Evolutionary conservation across 64 coral and sea anemone genomes (phyloP).

Genomic region (Actinia equina): DNA sequence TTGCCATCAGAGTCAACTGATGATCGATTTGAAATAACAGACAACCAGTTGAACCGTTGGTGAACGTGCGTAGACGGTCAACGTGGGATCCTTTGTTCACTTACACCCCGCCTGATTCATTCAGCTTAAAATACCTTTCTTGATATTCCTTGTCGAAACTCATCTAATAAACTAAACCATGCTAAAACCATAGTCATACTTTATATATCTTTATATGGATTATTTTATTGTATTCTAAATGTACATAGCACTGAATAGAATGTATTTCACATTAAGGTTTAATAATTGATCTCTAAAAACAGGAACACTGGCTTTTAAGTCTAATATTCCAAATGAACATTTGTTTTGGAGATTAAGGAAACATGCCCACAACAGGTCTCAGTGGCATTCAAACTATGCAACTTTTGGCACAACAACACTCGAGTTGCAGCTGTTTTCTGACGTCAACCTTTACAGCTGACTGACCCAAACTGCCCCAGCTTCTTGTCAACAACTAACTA

Average conservation of each 20-base stretch:
- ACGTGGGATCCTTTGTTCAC: not conserved
- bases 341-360: not conserved
- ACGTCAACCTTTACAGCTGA: not conserved
- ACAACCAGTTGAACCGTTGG: not conserved
- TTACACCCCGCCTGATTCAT: not conserved
- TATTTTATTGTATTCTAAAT: too few relatives aligned
- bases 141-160: not conserved
- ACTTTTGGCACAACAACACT: constrained; percentile 8
- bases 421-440: constrained; percentile 6
- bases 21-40: not conserved
- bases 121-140: not conserved
- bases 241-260: too few relatives aligned
- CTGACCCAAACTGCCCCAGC: not conserved
- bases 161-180: not conserved
- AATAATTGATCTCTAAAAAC: not conserved
- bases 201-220: too few relatives aligned
- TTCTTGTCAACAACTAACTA: not conserved
- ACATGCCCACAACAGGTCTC: not conserved
- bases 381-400: not conserved
- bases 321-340: not conserved
- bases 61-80: not conserved
- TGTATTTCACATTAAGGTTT: too few relatives aligned
- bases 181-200: not conserved
- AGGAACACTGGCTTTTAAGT: not conserved
- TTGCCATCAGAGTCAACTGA: not conserved